Evolutionary conservation across 1,140 invertebrate species (phyloP).

Genomic region (Gerris buenoi): DNA sequence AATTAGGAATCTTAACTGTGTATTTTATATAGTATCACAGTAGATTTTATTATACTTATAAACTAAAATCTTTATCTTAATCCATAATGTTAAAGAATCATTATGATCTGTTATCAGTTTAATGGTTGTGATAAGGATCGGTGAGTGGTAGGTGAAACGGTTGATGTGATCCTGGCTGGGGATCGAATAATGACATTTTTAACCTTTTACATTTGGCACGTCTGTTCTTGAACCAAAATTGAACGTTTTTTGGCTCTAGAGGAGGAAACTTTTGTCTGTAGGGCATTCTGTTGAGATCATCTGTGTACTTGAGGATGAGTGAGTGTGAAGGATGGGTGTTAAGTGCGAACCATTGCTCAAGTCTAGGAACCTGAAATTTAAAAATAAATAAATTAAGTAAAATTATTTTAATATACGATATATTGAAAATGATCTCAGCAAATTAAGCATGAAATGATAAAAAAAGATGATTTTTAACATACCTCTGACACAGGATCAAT

Average conservation of each 20-base stretch:
- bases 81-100: no score
- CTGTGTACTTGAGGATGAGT: slow-evolving; percentile 90
- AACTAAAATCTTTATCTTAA: background rate
- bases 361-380: slow-evolving; percentile 51
- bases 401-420: no score
- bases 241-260: slow-evolving; percentile 92
- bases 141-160: slow-evolving; percentile 20
- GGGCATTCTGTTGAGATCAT: slow-evolving; percentile 85
- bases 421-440: no score
- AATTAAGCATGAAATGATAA: no score
- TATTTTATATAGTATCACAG: no score
- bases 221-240: slow-evolving; percentile 94
- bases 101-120: background rate
- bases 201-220: slow-evolving; percentile 88
- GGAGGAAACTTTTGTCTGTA: slow-evolving; percentile 92
- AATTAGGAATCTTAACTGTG: no score
- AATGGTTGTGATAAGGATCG: slow-evolving; percentile 13
- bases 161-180: slow-evolving; percentile 7
- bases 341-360: slow-evolving; percentile 93
- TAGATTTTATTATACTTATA: no score
- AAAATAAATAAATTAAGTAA: background rate
- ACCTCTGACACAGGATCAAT: slow-evolving; percentile 91
- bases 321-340: slow-evolving; percentile 96
- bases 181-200: slow-evolving; percentile 65
- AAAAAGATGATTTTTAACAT: no score